Conservation (phyloP, 2,888 invertebrate species). For the Ecliptopera silaceata region DNA sequence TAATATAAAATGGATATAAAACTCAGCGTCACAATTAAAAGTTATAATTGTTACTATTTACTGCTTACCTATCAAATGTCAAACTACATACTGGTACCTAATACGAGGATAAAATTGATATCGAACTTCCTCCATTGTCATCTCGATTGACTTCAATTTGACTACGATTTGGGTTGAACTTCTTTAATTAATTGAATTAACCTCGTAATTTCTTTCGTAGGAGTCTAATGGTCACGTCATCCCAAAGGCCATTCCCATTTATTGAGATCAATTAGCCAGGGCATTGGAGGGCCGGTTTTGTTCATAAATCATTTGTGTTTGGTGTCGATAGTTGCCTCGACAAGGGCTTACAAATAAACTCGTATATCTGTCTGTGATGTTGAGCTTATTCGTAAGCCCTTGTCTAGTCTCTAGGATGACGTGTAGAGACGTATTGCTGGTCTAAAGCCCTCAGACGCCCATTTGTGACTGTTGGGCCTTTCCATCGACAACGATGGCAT, state of each 20-base stretch:
- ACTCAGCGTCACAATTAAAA: no score
- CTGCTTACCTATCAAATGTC: no score
- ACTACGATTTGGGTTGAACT: conserved; percentile 40
- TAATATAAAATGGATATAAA: no score
- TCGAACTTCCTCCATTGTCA: conserved; percentile 28
- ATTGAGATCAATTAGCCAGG: conserved; percentile 69
- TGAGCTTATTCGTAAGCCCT: not conserved
- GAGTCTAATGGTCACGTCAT: conserved; percentile 59
- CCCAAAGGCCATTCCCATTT: conserved; percentile 66
- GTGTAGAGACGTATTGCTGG: no score
- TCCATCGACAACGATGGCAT: no score
- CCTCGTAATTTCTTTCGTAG: conserved; percentile 66
- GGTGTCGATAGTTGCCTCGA: conserved; percentile 27
- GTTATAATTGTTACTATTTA: no score
- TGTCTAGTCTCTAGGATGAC: no score
- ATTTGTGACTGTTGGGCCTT: no score
- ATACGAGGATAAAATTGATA: not conserved
- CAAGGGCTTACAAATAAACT: conserved; percentile 1
- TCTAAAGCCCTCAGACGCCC: no score
- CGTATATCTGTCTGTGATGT: not conserved
- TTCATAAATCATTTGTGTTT: conserved; percentile 40
- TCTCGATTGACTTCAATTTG: conserved; percentile 42
- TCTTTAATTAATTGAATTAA: conserved; percentile 72
- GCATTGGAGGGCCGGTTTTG: conserved; percentile 33
- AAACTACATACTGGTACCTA: not conserved